phyloP scores from a whole-genome alignment of 2,113 vertebrate species.

The Neodontobutis hainanensis region DNA sequence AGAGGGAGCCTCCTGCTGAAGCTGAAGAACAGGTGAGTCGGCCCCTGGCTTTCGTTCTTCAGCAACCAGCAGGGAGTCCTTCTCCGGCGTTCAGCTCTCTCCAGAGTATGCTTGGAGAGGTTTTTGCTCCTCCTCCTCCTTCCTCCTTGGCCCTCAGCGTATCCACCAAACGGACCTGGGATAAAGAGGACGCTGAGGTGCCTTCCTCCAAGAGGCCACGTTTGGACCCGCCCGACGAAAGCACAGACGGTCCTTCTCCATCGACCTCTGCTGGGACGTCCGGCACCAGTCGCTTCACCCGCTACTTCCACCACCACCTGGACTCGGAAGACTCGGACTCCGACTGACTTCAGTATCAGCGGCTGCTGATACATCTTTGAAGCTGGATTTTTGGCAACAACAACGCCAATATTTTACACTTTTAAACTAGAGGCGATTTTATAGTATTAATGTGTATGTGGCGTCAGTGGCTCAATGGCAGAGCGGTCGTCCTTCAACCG shows the following conservation, averaged over 20 bases:
- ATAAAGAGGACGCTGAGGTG: not conserved
- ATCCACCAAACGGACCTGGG: not conserved
- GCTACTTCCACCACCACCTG: not conserved
- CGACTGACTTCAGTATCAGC: not conserved
- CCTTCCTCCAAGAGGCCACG: not conserved
- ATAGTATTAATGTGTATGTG: too few relatives aligned
- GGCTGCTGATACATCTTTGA: too few relatives aligned
- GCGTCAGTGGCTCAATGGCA: too few relatives aligned
- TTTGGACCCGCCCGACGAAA: not conserved
- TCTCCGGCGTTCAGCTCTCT: not conserved
- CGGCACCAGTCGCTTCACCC: too few relatives aligned
- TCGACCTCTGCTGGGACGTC: not conserved
- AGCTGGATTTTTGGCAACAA: too few relatives aligned
- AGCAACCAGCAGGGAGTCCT: not conserved
- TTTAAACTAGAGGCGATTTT: too few relatives aligned
- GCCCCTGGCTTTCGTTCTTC: not conserved
- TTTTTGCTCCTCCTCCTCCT: too few relatives aligned
- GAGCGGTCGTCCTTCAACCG: too few relatives aligned
- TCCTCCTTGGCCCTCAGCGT: not conserved
- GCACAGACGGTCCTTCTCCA: not conserved
- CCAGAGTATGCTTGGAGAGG: not conserved
- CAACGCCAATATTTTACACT: too few relatives aligned
- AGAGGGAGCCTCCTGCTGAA: too few relatives aligned
- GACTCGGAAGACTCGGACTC: not conserved
- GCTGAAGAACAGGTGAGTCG: too few relatives aligned